These are phyloP conservation scores for Formica aserva DNA, from an alignment of 2,888 invertebrate genomes.

Conservation along the genomic window DNA sequence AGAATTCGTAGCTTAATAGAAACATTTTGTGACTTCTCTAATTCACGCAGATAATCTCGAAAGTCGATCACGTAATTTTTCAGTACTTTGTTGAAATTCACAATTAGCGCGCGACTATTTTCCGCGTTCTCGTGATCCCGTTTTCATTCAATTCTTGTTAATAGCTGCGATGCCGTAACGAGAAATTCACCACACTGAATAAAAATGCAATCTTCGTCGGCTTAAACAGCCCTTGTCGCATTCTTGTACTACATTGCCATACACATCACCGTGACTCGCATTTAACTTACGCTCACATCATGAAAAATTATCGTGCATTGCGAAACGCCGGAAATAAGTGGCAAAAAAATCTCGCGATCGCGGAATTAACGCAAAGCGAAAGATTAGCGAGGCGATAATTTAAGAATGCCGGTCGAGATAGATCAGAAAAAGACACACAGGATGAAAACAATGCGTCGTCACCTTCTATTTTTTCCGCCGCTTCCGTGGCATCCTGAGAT, in stretches of 20 bases:
- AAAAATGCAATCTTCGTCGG: slow-evolving; percentile 13
- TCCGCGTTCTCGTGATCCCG: background rate
- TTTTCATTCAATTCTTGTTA: background rate
- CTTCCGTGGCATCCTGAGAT: slow-evolving; percentile 31
- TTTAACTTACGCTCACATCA: slow-evolving; percentile 40
- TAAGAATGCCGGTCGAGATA: slow-evolving; percentile 47
- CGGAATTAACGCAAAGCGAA: slow-evolving; percentile 59
- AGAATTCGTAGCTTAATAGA: background rate
- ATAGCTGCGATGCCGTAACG: background rate
- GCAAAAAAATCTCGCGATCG: slow-evolving; percentile 33
- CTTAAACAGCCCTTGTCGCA: background rate
- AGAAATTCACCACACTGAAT: slow-evolving; percentile 1
- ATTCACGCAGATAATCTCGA: background rate
- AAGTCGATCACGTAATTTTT: slow-evolving; percentile 10
- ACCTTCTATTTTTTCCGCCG: slow-evolving; percentile 20
- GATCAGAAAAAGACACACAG: background rate
- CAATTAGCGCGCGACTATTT: background rate
- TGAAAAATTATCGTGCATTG: slow-evolving; percentile 56
- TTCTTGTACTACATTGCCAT: background rate
- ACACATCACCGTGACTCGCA: background rate
- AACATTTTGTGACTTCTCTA: background rate
- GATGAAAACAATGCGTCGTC: background rate
- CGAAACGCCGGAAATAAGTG: slow-evolving; percentile 43
- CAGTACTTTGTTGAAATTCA: background rate
- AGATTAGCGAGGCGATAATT: slow-evolving; percentile 65